phyloP scores from a whole-genome alignment of 2,888 invertebrate genomes.

The Drosophila rellima region DNA sequence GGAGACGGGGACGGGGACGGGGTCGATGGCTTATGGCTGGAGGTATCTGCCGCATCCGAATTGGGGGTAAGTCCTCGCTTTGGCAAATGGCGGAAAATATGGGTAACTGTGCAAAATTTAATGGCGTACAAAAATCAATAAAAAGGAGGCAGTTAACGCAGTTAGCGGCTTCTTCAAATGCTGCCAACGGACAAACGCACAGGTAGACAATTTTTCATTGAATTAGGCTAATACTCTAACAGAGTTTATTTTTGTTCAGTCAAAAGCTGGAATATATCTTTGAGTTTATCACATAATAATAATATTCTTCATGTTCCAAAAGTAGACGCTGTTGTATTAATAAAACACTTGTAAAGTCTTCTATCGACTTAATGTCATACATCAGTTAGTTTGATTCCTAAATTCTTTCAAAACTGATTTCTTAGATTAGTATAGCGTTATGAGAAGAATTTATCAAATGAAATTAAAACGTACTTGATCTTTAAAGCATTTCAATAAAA shows the following conservation, averaged over 20 bases:
- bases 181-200: constrained; percentile 18
- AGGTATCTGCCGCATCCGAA: constrained; percentile 29
- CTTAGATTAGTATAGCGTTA: no score
- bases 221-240: not conserved
- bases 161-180: constrained; percentile 26
- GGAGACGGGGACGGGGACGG: not conserved
- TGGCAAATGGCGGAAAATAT: constrained; percentile 80
- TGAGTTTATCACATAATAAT: no score
- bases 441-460: no score
- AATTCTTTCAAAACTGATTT: no score
- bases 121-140: constrained; percentile 82
- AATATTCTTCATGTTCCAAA: no score
- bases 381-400: no score
- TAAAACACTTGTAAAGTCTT: no score
- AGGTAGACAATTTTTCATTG: constrained; percentile 36
- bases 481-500: no score
- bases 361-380: no score
- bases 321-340: no score
- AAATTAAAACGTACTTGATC: no score
- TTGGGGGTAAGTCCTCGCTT: constrained; percentile 48
- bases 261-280: no score
- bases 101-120: constrained; percentile 83
- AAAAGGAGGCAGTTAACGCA: constrained; percentile 61
- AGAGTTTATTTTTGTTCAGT: not conserved
- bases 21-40: not conserved